Evolutionary conservation across 2,113 vertebrate species (phyloP), one percentile per base, ranked within the genome.

Genomic region (Oxyruncus cristatus): DNA sequence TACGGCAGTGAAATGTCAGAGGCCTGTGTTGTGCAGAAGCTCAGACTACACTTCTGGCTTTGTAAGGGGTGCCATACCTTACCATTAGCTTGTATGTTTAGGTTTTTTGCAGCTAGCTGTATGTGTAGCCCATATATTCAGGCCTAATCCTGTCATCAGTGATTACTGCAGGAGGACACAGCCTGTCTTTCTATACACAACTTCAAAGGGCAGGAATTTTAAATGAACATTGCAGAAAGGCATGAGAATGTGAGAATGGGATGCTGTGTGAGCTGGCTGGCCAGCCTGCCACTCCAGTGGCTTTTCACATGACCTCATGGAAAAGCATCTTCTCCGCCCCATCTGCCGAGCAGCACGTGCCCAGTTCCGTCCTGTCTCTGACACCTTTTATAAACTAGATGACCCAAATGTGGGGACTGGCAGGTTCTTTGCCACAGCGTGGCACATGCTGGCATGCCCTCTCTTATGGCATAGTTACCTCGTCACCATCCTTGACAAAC

Each of bases 401-500:
- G 52, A 72, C 19, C 14, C 52, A 33, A 53, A 26, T 2, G 35
- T 44, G 42, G 72, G 89, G 28, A 50, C 65, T 83, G 0, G 0
- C 47, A 33, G 52, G 50, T 42, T 90, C 74, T 86, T 17, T 87
- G 88, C 55, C 1, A 0, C 8, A 19, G n/a, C 1, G 7, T 0
- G 2, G 85, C 76, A 50, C 61, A 6, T 0, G 3, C 49, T 24
- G 71, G 44, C 63, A 27, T 70, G 8, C 14, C 79, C 63, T n/a
- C 35, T 55, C 59, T 87, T 35, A 4, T 41, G 37, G 66, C 0
- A 3, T 49, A 71, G 33, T 96, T 95, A 99, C 99, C 99, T 99
- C 99, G 1, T 99, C 97, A 14, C 98, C 98, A 0, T 99, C 98
- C 97, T 98, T 99, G 77, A 99, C 96, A 62, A 99, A 99, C 91